Percentiles rank a stretch among this genome's conserved stretches.
These are phyloP conservation scores for Volucella zonaria DNA, from an alignment of 2,888 invertebrate species.

Conservation along the genomic window DNA sequence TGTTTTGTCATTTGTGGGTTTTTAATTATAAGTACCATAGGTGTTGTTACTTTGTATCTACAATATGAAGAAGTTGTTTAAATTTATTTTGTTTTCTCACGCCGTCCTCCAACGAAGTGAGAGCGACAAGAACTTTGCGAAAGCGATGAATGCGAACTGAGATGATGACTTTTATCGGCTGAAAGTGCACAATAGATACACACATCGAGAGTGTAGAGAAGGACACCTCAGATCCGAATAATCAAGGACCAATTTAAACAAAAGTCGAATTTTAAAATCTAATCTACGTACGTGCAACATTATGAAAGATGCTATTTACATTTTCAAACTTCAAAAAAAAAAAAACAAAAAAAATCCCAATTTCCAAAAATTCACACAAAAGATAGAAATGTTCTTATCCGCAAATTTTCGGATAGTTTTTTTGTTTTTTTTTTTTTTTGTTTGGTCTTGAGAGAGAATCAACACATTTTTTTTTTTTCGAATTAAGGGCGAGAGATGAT, in stretches of 20 bases:
- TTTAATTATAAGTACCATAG: slow-evolving; percentile 1
- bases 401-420: background rate
- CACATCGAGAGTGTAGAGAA: slow-evolving; percentile 25
- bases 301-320: too few relatives aligned
- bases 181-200: slow-evolving; percentile 68
- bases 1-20: background rate
- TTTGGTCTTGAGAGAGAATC: too few relatives aligned
- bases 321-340: too few relatives aligned
- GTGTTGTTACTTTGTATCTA: slow-evolving; percentile 17
- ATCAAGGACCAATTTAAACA: background rate
- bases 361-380: too few relatives aligned
- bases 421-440: background rate
- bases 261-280: background rate
- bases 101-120: background rate
- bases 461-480: background rate
- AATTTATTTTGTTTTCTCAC: background rate
- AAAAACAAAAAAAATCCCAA: too few relatives aligned
- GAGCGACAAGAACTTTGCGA: slow-evolving; percentile 44
- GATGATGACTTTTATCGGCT: slow-evolving; percentile 34
- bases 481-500: background rate
- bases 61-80: background rate
- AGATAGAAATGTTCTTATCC: too few relatives aligned
- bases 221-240: background rate
- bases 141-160: slow-evolving; percentile 60
- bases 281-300: too few relatives aligned